Evolutionary conservation across 2,888 invertebrate species (phyloP).

Genomic region (Lithophane socia): DNA sequence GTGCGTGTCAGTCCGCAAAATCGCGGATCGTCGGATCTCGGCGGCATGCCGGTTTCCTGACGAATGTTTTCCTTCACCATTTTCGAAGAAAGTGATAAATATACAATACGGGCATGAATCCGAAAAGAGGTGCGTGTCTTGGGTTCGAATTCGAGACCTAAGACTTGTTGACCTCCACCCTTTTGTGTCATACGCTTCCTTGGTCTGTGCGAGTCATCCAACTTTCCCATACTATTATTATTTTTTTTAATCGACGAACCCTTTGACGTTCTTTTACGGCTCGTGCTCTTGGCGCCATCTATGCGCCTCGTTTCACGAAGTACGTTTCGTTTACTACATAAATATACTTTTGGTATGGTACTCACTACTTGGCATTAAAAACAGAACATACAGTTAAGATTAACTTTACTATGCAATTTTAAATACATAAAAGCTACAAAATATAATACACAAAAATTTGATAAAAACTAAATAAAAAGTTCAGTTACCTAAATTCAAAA

Average conservation of each 20-base stretch:
- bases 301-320: background rate
- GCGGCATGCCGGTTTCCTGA: too few relatives aligned
- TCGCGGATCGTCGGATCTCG: too few relatives aligned
- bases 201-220: too few relatives aligned
- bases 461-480: constrained; percentile 67
- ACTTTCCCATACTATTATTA: background rate
- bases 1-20: too few relatives aligned
- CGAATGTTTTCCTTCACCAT: too few relatives aligned
- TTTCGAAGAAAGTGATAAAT: too few relatives aligned
- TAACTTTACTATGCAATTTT: constrained; percentile 79
- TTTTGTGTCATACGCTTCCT: too few relatives aligned
- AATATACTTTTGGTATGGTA: background rate
- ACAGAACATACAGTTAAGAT: constrained; percentile 69
- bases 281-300: background rate
- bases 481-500: constrained; percentile 53
- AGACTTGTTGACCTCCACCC: too few relatives aligned
- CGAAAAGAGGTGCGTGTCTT: too few relatives aligned
- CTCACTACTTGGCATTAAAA: constrained; percentile 49
- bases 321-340: background rate
- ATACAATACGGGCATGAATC: too few relatives aligned
- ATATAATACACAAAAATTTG: constrained; percentile 74
- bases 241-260: background rate
- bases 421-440: constrained; percentile 77
- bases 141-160: too few relatives aligned
- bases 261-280: background rate